These are phyloP conservation scores for Harpagus bidentatus DNA, from an alignment of 2,113 vertebrate genomes.

Conservation along the genomic window DNA sequence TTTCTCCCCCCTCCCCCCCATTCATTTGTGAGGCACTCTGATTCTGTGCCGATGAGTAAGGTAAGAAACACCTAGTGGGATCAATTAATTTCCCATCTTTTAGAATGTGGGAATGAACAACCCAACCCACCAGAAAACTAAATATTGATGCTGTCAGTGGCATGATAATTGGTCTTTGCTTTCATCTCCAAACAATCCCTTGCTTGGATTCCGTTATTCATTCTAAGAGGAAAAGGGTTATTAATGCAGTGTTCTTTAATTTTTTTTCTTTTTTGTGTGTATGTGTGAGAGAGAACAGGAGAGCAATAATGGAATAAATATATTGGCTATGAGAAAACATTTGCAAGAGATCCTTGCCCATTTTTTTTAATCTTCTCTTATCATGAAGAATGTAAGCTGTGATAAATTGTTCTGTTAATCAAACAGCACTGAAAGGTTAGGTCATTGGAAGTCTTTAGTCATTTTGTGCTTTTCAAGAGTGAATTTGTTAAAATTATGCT, in stretches of 20 bases:
- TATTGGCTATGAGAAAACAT: conserved; percentile 45
- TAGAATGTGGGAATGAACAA: not conserved
- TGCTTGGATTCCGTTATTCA: conserved; percentile 13
- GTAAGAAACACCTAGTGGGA: not conserved
- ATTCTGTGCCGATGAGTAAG: not conserved
- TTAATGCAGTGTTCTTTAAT: conserved; percentile 29
- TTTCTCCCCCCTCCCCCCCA: fast-evolving
- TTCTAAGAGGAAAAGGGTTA: not conserved
- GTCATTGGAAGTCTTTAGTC: conserved; percentile 77
- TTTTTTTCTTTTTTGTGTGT: not conserved
- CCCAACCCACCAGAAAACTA: not conserved
- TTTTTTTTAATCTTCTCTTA: conserved; percentile 41
- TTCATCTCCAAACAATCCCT: conserved; percentile 26
- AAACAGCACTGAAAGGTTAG: conserved; percentile 76
- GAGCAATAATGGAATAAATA: conserved; percentile 3
- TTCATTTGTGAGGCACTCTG: not conserved
- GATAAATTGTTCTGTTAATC: conserved; percentile 77
- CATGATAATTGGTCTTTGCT: conserved; percentile 16
- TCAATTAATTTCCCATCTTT: not conserved
- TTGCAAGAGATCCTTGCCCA: conserved; percentile 33
- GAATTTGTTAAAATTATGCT: conserved; percentile 82
- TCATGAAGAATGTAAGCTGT: conserved; percentile 44
- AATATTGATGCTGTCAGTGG: conserved; percentile 21
- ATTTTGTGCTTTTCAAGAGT: conserved; percentile 81
- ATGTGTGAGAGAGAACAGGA: not conserved